These are phyloP conservation scores for Zonotrichia leucophrys DNA, from an alignment of 2,113 vertebrate genomes.

Conservation along the genomic window DNA sequence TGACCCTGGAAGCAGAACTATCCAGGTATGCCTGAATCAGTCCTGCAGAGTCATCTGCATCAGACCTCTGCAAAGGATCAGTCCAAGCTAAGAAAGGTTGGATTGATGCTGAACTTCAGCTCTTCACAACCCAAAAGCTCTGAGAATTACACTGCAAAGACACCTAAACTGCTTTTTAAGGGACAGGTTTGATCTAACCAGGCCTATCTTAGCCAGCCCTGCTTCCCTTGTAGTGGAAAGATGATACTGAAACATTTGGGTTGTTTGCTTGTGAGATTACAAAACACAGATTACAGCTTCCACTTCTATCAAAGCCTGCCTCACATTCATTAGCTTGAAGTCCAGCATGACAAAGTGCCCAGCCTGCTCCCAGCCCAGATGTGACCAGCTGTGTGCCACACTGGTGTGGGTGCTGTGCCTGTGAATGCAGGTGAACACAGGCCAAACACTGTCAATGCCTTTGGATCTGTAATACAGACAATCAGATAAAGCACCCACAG, in stretches of 20 bases:
- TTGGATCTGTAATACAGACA: not conserved
- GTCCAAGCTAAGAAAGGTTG: not conserved
- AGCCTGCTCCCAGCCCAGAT: not conserved
- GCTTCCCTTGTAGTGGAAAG: not conserved
- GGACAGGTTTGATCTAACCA: not conserved
- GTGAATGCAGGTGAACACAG: not conserved
- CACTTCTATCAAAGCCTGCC: not conserved
- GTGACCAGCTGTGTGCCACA: not conserved
- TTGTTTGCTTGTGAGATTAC: not conserved
- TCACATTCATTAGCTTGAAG: accelerated
- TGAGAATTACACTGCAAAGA: not conserved
- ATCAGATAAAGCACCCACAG: slow-evolving; percentile 40
- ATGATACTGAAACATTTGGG: not conserved
- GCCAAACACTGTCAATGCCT: not conserved
- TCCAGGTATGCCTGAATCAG: not conserved
- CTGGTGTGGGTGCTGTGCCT: not conserved
- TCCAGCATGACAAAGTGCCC: not conserved
- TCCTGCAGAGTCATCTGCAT: not conserved
- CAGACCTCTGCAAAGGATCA: not conserved
- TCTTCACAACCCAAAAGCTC: not conserved
- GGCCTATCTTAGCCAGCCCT: not conserved
- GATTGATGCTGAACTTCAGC: not conserved
- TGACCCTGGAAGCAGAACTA: not conserved
- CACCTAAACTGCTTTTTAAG: not conserved
- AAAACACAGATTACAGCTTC: not conserved